These are phyloP conservation scores for Drosophila tripunctata DNA, from an alignment of 2,888 invertebrate genomes.

Conservation along the genomic window DNA sequence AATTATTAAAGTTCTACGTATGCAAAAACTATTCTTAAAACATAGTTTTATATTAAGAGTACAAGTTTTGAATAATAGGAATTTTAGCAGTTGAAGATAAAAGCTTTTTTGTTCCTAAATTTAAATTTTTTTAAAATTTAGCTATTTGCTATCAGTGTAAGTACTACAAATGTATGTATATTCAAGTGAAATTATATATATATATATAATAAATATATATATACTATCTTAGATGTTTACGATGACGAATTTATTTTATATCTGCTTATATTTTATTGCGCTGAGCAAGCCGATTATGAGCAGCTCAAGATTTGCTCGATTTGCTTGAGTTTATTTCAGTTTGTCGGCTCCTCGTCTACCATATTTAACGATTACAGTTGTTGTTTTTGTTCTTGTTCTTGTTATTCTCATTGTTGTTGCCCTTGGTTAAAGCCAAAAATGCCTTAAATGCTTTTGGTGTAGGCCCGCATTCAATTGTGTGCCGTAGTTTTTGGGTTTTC, in stretches of 20 bases:
- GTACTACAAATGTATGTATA: too few relatives aligned
- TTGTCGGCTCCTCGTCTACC: slow-evolving; percentile 5
- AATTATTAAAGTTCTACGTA: too few relatives aligned
- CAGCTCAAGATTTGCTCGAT: slow-evolving; percentile 37
- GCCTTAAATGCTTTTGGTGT: slow-evolving; percentile 49
- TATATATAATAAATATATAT: slow-evolving; percentile 1
- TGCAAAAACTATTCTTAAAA: too few relatives aligned
- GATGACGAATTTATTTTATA: slow-evolving; percentile 41
- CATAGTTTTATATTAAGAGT: too few relatives aligned
- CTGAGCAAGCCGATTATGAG: slow-evolving; percentile 38
- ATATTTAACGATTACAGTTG: slow-evolving; percentile 12
- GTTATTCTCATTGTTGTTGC: neutral
- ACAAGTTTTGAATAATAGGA: too few relatives aligned
- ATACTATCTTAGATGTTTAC: slow-evolving; percentile 27
- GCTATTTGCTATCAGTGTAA: too few relatives aligned
- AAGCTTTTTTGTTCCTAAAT: too few relatives aligned
- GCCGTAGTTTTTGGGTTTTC: neutral
- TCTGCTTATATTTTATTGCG: slow-evolving; percentile 45
- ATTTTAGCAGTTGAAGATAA: too few relatives aligned
- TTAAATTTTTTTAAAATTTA: too few relatives aligned
- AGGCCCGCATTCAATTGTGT: slow-evolving; percentile 12
- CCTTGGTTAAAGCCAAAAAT: slow-evolving; percentile 18
- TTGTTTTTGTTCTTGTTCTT: too few relatives aligned
- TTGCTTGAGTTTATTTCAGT: slow-evolving; percentile 23
- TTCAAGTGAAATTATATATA: too few relatives aligned